These are phyloP conservation scores for Noctua janthe DNA, from an alignment of 2,888 invertebrate species.

Conservation along the genomic window DNA sequence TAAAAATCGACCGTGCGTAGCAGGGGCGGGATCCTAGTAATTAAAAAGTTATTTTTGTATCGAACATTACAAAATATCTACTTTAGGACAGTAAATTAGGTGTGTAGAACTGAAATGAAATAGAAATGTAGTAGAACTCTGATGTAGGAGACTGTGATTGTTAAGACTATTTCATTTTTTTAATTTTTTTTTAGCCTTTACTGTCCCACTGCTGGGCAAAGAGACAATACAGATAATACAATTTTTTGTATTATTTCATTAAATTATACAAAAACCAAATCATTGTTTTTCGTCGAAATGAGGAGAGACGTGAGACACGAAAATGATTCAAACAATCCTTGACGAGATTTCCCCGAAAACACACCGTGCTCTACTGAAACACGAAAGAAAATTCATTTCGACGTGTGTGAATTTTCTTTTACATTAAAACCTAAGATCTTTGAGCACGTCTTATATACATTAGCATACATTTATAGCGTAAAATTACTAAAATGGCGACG, in stretches of 20 bases:
- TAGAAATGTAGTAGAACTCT: background rate
- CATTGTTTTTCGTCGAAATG: background rate
- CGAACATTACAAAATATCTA: background rate
- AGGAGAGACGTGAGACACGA: background rate
- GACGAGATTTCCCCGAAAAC: constrained; percentile 13
- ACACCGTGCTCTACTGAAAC: background rate
- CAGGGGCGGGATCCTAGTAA: background rate
- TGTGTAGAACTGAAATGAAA: too few species aligned
- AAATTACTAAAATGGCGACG: constrained; percentile 25
- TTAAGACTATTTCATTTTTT: too few species aligned
- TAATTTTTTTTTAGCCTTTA: too few species aligned
- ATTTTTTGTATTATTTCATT: too few species aligned
- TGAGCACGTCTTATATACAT: constrained; percentile 31
- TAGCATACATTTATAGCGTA: constrained; percentile 26
- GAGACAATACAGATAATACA: too few species aligned
- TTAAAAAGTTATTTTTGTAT: background rate
- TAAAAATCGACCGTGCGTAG: background rate
- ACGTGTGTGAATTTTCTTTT: constrained; percentile 25
- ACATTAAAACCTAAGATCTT: constrained; percentile 36
- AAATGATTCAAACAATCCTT: constrained; percentile 6
- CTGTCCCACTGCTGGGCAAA: too few species aligned
- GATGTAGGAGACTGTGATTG: background rate
- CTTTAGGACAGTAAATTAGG: background rate
- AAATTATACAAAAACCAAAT: background rate
- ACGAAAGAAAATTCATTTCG: constrained; percentile 26